phyloP scores from a whole-genome alignment of 2,888 invertebrate species.

The Fabriciana adippe region DNA sequence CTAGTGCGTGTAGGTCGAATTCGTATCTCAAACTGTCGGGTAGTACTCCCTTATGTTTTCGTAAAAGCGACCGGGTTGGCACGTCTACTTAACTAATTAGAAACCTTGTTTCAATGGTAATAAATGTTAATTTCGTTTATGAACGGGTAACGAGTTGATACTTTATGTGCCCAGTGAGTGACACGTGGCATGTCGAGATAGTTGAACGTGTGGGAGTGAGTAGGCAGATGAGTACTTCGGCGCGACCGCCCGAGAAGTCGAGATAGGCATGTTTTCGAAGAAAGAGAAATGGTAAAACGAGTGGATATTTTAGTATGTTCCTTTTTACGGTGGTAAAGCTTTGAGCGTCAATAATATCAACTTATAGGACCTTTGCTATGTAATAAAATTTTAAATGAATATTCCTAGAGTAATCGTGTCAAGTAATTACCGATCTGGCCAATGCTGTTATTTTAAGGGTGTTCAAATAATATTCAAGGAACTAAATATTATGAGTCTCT shows the following conservation, averaged over 20 bases:
- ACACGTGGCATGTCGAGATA: constrained; percentile 71
- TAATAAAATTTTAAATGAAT: not conserved
- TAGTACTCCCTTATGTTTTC: constrained; percentile 31
- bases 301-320: constrained; percentile 61
- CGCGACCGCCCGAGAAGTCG: constrained; percentile 63
- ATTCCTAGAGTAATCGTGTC: too few species aligned
- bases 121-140: constrained; percentile 67
- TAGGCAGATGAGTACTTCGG: constrained; percentile 52
- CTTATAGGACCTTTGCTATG: constrained; percentile 7
- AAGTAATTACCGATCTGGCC: too few species aligned
- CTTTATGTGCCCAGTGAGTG: constrained; percentile 57
- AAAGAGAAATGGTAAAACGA: constrained; percentile 69
- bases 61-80: constrained; percentile 5
- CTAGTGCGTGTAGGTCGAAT: constrained; percentile 46
- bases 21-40: constrained; percentile 42
- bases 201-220: constrained; percentile 59
- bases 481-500: constrained; percentile 16
- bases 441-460: not conserved
- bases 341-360: constrained; percentile 23
- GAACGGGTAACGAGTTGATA: constrained; percentile 57
- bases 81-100: constrained; percentile 52
- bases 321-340: constrained; percentile 47
- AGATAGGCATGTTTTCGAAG: constrained; percentile 69
- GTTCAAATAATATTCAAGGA: constrained; percentile 11
- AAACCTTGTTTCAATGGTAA: constrained; percentile 55